Evolutionary conservation across 2,113 vertebrate species (phyloP).

Genomic region (Saccopteryx leptura): DNA sequence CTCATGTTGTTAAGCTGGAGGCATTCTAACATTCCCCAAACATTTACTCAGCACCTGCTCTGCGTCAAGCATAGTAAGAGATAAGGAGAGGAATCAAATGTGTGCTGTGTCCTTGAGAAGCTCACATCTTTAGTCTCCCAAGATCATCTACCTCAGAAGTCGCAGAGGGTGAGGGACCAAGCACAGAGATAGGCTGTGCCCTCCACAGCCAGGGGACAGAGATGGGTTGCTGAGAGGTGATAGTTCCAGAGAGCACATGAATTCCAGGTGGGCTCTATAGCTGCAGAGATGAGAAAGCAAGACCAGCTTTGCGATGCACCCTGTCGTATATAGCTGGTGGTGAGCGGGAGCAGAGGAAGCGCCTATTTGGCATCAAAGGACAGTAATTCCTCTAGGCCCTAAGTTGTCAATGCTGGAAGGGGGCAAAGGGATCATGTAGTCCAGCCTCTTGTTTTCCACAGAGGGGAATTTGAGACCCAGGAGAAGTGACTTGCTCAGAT

Average conservation of each 20-base stretch:
- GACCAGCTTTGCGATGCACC: not conserved
- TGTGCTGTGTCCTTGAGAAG: not conserved
- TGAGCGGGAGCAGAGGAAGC: not conserved
- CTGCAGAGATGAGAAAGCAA: constrained; percentile 3
- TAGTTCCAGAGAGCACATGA: not conserved
- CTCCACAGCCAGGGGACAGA: not conserved
- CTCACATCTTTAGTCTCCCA: constrained; percentile 5
- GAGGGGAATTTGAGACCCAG: constrained; percentile 18
- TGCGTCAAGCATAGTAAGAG: constrained; percentile 32
- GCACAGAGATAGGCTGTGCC: not conserved
- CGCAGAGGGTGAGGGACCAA: not conserved
- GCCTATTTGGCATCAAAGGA: not conserved
- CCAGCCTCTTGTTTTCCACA: constrained; percentile 5
- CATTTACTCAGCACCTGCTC: constrained; percentile 17
- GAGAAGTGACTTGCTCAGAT: constrained; percentile 39
- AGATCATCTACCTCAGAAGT: not conserved
- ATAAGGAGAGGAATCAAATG: not conserved
- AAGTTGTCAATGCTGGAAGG: constrained; percentile 21
- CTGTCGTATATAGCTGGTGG: not conserved
- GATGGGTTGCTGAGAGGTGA: not conserved
- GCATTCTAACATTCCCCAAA: constrained; percentile 25
- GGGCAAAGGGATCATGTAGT: not conserved
- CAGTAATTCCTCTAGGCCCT: not conserved
- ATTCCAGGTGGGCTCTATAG: not conserved
- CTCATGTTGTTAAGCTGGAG: constrained; percentile 20